Conservation (phyloP, 2,797 vertebrate genomes). For the Enteromius paludinosus region DNA sequence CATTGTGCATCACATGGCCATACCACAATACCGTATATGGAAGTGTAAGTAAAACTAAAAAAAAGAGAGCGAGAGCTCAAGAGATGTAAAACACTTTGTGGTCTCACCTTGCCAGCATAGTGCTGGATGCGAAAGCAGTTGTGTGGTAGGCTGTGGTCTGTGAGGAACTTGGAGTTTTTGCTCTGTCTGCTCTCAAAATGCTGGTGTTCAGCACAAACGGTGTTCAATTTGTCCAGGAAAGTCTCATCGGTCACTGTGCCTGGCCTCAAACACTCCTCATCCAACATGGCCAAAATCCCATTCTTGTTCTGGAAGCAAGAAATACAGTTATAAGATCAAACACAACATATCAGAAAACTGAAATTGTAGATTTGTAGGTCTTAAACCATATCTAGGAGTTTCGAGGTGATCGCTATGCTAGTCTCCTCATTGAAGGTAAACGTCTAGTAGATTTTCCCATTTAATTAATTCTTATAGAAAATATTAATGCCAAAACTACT, state of each 20-base stretch:
- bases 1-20: not conserved
- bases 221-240: slow-evolving; percentile 96
- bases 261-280: slow-evolving; percentile 95
- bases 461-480: not conserved
- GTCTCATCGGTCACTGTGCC: slow-evolving; percentile 96
- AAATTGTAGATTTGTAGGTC: too few species aligned
- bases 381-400: too few species aligned
- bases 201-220: slow-evolving; percentile 93
- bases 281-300: slow-evolving; percentile 97
- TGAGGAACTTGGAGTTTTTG: slow-evolving; percentile 95
- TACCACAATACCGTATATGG: not conserved
- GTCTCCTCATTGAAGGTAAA: too few species aligned
- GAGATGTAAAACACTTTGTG: not conserved
- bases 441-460: not conserved
- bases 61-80: not conserved
- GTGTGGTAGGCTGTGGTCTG: slow-evolving; percentile 94
- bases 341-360: not conserved
- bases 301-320: slow-evolving; percentile 86
- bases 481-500: not conserved
- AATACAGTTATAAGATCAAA: not conserved
- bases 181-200: slow-evolving; percentile 97
- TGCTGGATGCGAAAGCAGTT: slow-evolving; percentile 98
- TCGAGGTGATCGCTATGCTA: too few species aligned
- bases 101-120: slow-evolving; percentile 93
- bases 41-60: not conserved